Evolutionary conservation across 2,113 vertebrate genomes (phyloP), one percentile per base, ranked within the genome.

Genomic region (Scomber japonicus): DNA sequence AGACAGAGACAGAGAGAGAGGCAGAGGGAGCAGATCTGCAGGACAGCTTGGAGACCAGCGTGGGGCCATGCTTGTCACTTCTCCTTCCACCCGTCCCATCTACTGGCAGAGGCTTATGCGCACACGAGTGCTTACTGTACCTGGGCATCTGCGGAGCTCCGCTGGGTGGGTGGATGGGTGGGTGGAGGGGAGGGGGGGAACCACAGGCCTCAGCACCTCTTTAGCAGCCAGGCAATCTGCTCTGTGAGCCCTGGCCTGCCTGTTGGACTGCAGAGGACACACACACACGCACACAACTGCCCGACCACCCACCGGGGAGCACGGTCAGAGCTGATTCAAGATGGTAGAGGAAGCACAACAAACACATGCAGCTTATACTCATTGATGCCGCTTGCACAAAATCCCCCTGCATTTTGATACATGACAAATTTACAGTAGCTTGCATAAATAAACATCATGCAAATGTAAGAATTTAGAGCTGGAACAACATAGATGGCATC

Each of bases 11-110:
- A 35, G 12, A 45, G 24, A 71, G 49, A 49, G 60, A 1, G 12
- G 45, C n/a, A 11, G 60, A 50, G 69, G 80, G 75, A 88, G 86
- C 90, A 85, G 90, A 94, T 91, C 91, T 88, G 81, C 83, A 55
- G 86, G 92, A 95, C 95, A 95, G 95, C 94, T 95, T 95, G 95
- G 84, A 86, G 89, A 94, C 60, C 95, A 94, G 94, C 94, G 83
- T 90, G 94, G 24, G 64, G 86, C 87, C 88, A n/a, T 15, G 91
- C 85, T 91, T 92, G 90, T 94, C 93, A 88, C 90, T 87, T 88
- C 89, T 91, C 83, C 87, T 85, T 84, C 86, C 89, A 81, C 90
- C 91, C 86, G 49, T 74, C 72, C 79, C 24, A 65, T 85, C 79
- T 71, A 71, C 89, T 86, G 88, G 90, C 87, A 80, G 84, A 72